Conservation (phyloP, 2,113 vertebrate genomes). For the Oryctolagus cuniculus region mOryCun1.1 NC_091436.1:29593501-29594000, state of each 20-base stretch:
- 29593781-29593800: conserved; percentile 33
- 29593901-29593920: background rate
- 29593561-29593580: conserved; percentile 24
- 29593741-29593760: background rate
- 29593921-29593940: background rate
- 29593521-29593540: background rate
- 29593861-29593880: background rate
- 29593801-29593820: conserved; percentile 36
- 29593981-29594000: background rate
- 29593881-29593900: background rate
- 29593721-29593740: background rate
- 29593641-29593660: background rate
- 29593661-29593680: background rate
- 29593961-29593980: background rate
- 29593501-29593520: background rate
- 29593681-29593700: background rate
- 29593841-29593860: background rate
- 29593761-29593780: conserved; percentile 47
- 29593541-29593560: conserved; percentile 10
- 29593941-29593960: background rate
- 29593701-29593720: background rate
- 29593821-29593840: conserved; percentile 16
- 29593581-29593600: conserved; percentile 15
- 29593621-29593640: conserved; percentile 38
- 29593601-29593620: conserved; percentile 23